A percentile compares a stretch with the other conserved stretches of the same genome.
phyloP scores from a whole-genome alignment of 2,888 invertebrate genomes.

The Phengaris alcon region DNA sequence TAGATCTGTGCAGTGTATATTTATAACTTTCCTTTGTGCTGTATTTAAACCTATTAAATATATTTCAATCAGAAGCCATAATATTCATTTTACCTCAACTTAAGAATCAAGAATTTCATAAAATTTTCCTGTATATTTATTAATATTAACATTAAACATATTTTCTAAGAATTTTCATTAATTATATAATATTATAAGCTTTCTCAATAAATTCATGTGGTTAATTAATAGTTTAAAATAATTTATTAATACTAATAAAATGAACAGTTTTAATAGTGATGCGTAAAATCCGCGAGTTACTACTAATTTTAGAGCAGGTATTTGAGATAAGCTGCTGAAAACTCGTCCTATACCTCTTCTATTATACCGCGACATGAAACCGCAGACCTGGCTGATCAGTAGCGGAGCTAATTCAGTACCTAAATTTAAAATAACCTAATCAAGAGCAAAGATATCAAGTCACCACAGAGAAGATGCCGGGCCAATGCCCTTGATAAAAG shows the following conservation, averaged over 20 bases:
- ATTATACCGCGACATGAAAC: no score
- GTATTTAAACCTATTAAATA: neutral
- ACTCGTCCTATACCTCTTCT: no score
- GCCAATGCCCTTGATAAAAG: no score
- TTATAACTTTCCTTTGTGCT: neutral
- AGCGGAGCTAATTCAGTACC: no score
- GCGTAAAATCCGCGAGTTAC: no score
- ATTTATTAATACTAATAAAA: neutral
- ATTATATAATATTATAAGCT: neutral
- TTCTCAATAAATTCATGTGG: neutral
- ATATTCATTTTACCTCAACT: neutral
- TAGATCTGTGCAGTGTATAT: no score
- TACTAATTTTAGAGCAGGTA: no score
- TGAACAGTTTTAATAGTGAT: neutral
- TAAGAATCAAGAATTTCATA: neutral
- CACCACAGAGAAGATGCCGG: no score
- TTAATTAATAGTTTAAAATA: neutral
- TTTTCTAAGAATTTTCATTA: neutral
- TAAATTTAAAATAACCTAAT: no score
- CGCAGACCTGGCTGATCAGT: no score
- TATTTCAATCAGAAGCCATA: neutral
- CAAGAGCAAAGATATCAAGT: no score
- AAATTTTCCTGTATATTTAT: neutral
- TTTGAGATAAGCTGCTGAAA: no score
- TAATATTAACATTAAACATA: neutral